Evolutionary conservation across 1,140 invertebrate species (phyloP), one percentile per base, ranked within the genome.

Genomic region (Lamellibrachia luymesi): DNA sequence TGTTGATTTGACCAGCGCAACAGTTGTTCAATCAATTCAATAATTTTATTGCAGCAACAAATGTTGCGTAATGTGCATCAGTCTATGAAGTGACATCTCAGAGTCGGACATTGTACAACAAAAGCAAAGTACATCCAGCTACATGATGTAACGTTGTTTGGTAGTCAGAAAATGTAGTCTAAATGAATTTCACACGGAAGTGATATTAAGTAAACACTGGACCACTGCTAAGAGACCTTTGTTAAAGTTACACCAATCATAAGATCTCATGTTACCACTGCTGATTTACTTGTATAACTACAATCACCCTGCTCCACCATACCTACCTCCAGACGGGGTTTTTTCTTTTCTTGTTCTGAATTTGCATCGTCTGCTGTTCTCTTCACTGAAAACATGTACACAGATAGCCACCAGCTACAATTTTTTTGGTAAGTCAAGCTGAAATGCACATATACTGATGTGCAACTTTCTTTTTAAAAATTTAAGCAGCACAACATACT

Each of bases 241-340:
- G 38, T 38, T 38, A 38, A 80, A 22, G 64, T 17, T 17, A 2
- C 64, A 80, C 17, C 64, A 38, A 38, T 38, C 38, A 80, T 22
- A 2, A 80, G 64, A 56, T 56, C 52, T 13, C 52, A 56, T 0
- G 0, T 56, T 51, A 49, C 27, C 91, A 91, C 27, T 90, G 80
- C 1, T n/a, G 50, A 91, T 25, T 93, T 22, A 93, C 27, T 90
- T 38, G 38, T 38, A 27, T 38, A 93, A 27, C 25, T 94, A 50
- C n/a, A 94, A 52, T 98, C 4, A 91, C 6, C 38, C 51, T 10
- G 22, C 27, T 50, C 4, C 7, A 91, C 49, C 90, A 38, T 95
- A 1, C 97, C 98, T 95, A 99, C 98, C 96, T 99, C 99, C 95
- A 98, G 98, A 51, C 98, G 97, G 49, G 98, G 98, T 95, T 99